Conservation (phyloP, 2,113 vertebrate species). For the Loxodonta africana region DNA sequence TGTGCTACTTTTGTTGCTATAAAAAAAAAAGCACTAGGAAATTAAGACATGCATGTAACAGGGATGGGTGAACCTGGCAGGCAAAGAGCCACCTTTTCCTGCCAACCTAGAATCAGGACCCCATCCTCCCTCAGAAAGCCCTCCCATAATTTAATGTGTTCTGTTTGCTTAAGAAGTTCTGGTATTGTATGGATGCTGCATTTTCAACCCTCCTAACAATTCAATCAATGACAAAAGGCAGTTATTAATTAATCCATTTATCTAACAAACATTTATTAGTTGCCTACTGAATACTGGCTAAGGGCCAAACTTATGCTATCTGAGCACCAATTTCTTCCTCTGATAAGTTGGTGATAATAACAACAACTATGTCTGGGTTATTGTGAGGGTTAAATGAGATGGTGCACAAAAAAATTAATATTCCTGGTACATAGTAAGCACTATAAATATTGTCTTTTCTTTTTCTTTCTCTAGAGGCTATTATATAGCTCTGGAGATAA, state of each 20-base stretch:
- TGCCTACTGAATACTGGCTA: background rate
- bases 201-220: background rate
- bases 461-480: too few species aligned
- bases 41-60: background rate
- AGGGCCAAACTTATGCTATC: background rate
- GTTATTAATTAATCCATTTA: background rate
- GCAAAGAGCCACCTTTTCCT: background rate
- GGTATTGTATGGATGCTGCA: background rate
- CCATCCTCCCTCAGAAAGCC: background rate
- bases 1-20: background rate
- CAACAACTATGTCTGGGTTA: background rate
- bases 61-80: background rate
- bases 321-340: background rate
- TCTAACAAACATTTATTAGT: background rate
- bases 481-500: too few species aligned
- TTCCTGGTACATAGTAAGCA: too few species aligned
- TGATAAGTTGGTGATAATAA: background rate
- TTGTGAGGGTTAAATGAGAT: background rate
- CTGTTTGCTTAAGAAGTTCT: background rate
- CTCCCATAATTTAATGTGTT: background rate
- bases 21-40: background rate
- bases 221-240: background rate
- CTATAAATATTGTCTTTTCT: too few species aligned
- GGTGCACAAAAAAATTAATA: too few species aligned
- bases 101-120: background rate